Conservation (phyloP, 2,888 invertebrate species). For the Scaptomyza flava region DNA sequence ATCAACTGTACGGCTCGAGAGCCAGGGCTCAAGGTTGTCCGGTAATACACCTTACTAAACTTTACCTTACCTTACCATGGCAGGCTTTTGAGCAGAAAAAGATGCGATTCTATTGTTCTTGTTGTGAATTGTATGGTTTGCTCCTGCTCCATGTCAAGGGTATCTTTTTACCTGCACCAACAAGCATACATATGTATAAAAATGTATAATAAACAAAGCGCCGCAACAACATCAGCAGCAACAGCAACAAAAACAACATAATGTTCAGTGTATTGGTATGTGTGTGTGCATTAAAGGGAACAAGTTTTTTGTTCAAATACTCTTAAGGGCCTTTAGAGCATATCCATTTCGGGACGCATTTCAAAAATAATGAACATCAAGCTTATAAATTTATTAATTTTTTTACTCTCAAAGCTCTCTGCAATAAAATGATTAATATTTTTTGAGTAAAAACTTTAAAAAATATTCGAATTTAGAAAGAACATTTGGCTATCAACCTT, state of each 20-base stretch:
- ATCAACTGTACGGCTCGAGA: slow-evolving; percentile 65
- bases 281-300: slow-evolving; percentile 44
- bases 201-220: slow-evolving; percentile 75
- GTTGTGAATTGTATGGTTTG: slow-evolving; percentile 1
- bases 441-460: no score
- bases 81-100: slow-evolving; percentile 30
- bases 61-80: slow-evolving; percentile 25
- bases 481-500: slow-evolving; percentile 9
- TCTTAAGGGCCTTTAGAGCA: neutral
- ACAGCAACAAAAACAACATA: slow-evolving; percentile 25
- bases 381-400: no score
- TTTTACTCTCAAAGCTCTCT: no score
- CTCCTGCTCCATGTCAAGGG: slow-evolving; percentile 6
- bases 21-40: slow-evolving; percentile 29
- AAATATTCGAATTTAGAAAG: neutral
- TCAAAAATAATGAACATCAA: no score
- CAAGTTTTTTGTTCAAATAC: slow-evolving; percentile 29
- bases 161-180: slow-evolving; percentile 43
- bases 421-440: no score
- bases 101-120: slow-evolving; percentile 23
- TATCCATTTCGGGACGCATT: neutral
- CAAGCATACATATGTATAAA: slow-evolving; percentile 65
- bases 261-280: slow-evolving; percentile 2
- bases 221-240: slow-evolving; percentile 27
- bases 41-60: neutral